phyloP scores from a whole-genome alignment of 2,113 vertebrate species.

The Excalfactoria chinensis region DNA sequence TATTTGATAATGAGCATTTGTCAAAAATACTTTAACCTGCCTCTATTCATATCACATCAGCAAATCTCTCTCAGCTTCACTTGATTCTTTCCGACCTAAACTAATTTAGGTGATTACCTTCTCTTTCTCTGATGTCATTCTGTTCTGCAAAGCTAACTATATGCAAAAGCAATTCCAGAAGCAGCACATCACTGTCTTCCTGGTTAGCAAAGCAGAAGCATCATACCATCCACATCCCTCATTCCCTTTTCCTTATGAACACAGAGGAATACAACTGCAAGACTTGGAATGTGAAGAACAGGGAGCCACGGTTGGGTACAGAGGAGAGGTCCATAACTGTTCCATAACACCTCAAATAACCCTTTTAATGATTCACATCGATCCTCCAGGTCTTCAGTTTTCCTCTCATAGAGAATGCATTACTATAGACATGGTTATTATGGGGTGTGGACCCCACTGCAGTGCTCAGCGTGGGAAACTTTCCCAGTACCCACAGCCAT shows the following conservation, averaged over 20 bases:
- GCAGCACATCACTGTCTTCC: not conserved
- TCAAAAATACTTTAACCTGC: not conserved
- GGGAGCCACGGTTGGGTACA: not conserved
- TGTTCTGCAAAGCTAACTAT: not conserved
- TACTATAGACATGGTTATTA: not conserved
- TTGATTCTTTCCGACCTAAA: not conserved
- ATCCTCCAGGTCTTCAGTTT: not conserved
- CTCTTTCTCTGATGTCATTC: not conserved
- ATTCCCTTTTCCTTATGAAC: not conserved
- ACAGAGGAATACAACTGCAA: not conserved
- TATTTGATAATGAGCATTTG: not conserved
- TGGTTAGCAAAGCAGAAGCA: not conserved
- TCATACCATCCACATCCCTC: accelerated
- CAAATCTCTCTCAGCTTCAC: not conserved
- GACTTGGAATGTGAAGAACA: not conserved
- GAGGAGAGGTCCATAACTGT: not conserved
- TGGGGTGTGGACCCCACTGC: not conserved
- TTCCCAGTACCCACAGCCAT: not conserved
- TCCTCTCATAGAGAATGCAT: not conserved
- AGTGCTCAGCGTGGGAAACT: not conserved
- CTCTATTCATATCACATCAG: not conserved
- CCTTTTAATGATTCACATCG: not conserved
- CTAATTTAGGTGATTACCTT: not conserved
- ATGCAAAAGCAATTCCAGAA: not conserved
- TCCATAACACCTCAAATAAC: not conserved